A percentile compares a stretch with the other conserved stretches of the same genome.
Evolutionary conservation across 2,888 invertebrate species (phyloP).

Genomic region (Conus canariensis): DNA sequence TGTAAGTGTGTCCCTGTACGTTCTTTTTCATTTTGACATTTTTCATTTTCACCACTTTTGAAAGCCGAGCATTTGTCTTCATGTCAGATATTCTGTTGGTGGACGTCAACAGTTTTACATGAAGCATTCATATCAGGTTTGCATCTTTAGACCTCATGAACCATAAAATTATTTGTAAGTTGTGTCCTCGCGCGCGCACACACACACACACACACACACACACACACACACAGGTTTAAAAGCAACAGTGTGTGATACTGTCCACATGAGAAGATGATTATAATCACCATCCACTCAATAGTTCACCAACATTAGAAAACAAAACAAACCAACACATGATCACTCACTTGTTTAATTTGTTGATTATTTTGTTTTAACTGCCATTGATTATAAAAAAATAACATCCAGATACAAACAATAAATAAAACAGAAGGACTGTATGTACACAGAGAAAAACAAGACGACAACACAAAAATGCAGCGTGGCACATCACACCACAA

Average conservation of each 20-base stretch:
- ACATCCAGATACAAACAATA: constrained; percentile 30
- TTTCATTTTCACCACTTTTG: too few relatives aligned
- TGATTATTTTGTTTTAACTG: constrained; percentile 32
- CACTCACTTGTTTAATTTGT: constrained; percentile 26
- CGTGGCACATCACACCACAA: not conserved
- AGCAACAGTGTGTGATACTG: too few relatives aligned
- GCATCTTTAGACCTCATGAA: too few relatives aligned
- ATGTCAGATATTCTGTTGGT: too few relatives aligned
- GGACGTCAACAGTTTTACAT: too few relatives aligned
- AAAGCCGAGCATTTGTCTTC: too few relatives aligned
- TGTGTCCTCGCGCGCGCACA: not conserved
- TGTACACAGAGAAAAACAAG: not conserved
- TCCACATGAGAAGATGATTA: not conserved
- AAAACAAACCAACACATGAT: not conserved
- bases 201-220: not conserved
- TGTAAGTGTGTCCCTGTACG: too few relatives aligned
- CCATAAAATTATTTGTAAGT: too few relatives aligned
- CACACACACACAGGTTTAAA: not conserved
- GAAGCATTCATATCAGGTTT: too few relatives aligned
- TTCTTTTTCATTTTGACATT: too few relatives aligned
- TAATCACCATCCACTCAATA: not conserved
- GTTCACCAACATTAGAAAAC: not conserved
- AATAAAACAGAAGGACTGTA: not conserved
- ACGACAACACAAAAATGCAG: not conserved
- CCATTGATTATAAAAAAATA: constrained; percentile 30